Base-by-base conservation (phyloP, 2,113 vertebrate species). In the Labeo catla region DNA sequence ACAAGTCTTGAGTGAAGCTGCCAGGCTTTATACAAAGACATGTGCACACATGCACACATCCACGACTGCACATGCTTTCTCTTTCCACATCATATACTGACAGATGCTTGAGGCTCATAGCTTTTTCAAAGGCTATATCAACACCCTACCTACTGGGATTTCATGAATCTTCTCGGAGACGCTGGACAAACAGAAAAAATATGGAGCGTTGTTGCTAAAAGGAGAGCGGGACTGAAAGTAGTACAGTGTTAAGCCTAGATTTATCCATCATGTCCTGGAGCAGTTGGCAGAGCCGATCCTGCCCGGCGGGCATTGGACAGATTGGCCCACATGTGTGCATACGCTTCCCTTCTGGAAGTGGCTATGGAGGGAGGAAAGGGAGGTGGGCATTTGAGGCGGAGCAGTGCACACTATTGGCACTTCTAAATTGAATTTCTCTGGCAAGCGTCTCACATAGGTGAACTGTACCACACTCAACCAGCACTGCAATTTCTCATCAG, bases 381-480 rank as follows among this genome's bases (percentile, higher is more conserved):
- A 61, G 47, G 66, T 43, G 28, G 19, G 47, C 63, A 66, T 66
- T 16, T 45, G 52, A 50, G 78, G 39, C 34, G 0, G 39, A 23
- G 45, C 79, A 16, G 43, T 52, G 49, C 19, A 8, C 81, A 84
- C 34, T 54, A 73, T 68, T 73, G 70, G 59, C 84, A 74, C 21
- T 63, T 76, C 12, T 72, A 88, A 83, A 83, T 50, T 73, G 73
- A 88, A 83, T 86, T 80, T 84, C 50, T 66, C 84, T 79, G 73
- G 23, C 73, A 83, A 54, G 52, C 50, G 45, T 83, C 45, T 86
- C 52, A n/a, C 57, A 76, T 76, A 79, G 76, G 23, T 76, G 54
- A 76, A 76, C 47, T 39, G n/a, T 52, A 10, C 34, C 47, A 23
- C 83, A 76, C 34, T 85, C 83, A 47, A 61, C 12, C 21, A n/a